phyloP scores from a whole-genome alignment of 1,140 invertebrate genomes.

The Piezodorus guildinii region DNA sequence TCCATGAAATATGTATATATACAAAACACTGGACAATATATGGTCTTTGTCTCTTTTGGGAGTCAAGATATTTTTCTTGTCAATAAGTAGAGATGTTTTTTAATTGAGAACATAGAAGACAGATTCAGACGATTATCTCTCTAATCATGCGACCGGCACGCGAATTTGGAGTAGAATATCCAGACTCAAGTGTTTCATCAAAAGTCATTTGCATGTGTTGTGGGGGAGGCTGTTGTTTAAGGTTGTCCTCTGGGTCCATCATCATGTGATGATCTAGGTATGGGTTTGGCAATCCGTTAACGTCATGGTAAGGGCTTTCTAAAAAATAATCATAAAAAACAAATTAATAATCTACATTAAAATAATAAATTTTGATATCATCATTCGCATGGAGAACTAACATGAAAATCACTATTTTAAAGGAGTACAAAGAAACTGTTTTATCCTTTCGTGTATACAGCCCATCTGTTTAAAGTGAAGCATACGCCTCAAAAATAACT shows the following conservation, averaged over 20 bases:
- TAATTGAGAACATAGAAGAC: not conserved
- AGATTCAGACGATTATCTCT: slow-evolving; percentile 80
- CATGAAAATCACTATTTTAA: too few relatives aligned
- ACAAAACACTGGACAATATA: slow-evolving; percentile 15
- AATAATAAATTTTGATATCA: not conserved
- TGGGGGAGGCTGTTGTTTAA: slow-evolving; percentile 49
- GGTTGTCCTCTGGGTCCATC: slow-evolving; percentile 40
- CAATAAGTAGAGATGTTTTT: not conserved
- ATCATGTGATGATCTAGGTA: slow-evolving; percentile 69
- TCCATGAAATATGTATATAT: slow-evolving; percentile 15
- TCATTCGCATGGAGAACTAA: too few relatives aligned
- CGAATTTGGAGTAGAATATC: slow-evolving; percentile 85
- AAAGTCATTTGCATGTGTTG: slow-evolving; percentile 76
- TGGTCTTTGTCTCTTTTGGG: not conserved
- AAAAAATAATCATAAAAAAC: slow-evolving; percentile 29
- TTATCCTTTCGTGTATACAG: too few relatives aligned
- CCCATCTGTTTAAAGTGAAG: too few relatives aligned
- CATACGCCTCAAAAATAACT: too few relatives aligned
- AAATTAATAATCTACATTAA: not conserved
- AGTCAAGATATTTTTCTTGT: not conserved
- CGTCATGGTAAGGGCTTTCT: slow-evolving; percentile 88
- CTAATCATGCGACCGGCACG: slow-evolving; percentile 77
- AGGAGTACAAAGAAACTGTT: too few relatives aligned
- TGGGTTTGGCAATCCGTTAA: slow-evolving; percentile 76
- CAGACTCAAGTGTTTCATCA: slow-evolving; percentile 82